phyloP scores from a whole-genome alignment of 2,888 invertebrate genomes.

The Dolomedes plantarius region DNA sequence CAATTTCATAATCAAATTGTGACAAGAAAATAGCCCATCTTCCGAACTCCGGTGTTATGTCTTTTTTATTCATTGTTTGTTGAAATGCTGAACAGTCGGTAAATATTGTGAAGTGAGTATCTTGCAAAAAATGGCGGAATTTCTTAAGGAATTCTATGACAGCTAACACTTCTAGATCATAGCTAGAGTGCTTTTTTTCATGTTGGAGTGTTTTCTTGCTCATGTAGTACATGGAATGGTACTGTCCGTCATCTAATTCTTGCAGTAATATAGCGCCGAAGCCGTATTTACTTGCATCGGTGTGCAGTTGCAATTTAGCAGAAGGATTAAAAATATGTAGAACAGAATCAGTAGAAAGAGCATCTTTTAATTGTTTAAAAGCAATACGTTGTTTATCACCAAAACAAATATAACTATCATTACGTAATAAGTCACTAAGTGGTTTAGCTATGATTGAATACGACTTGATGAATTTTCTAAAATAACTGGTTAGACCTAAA shows the following conservation, averaged over 20 bases:
- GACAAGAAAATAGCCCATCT: too few relatives aligned
- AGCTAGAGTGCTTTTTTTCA: constrained; percentile 10
- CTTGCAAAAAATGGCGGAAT: constrained; percentile 18
- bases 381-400: background rate
- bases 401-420: constrained; percentile 4
- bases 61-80: too few relatives aligned
- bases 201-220: background rate
- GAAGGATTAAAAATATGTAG: constrained; percentile 20
- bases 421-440: constrained; percentile 28
- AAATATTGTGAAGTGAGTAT: constrained; percentile 15
- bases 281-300: constrained; percentile 2
- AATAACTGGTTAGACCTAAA: constrained; percentile 19
- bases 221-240: background rate
- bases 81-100: constrained; percentile 20
- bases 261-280: constrained; percentile 24
- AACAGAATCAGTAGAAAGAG: background rate
- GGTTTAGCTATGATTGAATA: constrained; percentile 32
- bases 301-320: constrained; percentile 20
- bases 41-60: too few relatives aligned
- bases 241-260: background rate
- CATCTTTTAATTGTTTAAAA: constrained; percentile 18
- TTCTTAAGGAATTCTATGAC: background rate
- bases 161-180: constrained; percentile 25
- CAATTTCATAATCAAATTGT: too few relatives aligned
- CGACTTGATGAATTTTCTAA: constrained; percentile 33